Evolutionary conservation across 2,797 vertebrate genomes (phyloP), one percentile per base, ranked within the genome.

Genomic region (Nothura maculosa): DNA sequence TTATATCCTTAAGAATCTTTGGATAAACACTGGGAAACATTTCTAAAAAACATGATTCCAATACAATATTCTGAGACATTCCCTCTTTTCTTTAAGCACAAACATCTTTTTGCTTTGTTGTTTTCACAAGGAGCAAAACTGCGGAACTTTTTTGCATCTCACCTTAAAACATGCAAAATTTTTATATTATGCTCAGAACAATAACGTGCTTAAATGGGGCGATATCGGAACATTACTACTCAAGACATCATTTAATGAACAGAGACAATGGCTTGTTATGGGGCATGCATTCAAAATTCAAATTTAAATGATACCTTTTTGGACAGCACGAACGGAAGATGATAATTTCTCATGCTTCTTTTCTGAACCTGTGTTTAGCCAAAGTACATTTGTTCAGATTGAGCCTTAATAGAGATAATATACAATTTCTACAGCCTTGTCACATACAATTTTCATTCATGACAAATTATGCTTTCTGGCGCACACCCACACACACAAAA

Each of bases 311-410:
- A 98, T 98, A 98, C 99, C 99, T 98, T 99, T 99, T 96, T 99
- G 99, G 96, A 99, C 99, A 87, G 99, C 99, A 97, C 99, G 98
- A 93, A 99, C 99, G 22, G 99, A 99, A 69, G 99, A 99, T n/a
- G 99, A 98, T 97, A 99, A 98, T 98, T 99, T 99, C 97, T 99
- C 99, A 89, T 98, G 98, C 97, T 99, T 99, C 98, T 99, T 99
- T 98, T 99, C 99, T 83, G 99, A 99, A 96, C 99, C 99, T 99
- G 98, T 93, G 97, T 98, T 98, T 98, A 98, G 98, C 98, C 98
- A 98, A 98, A 98, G 98, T 96, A 98, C 97, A 98, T 98, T 97
- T 97, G 98, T 98, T 98, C 98, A 98, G 98, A 98, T 97, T 98
- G 97, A 97, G 98, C 96, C 97, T 98, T 98, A 97, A 97, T 98